These are phyloP conservation scores for Acrossocheilus fasciatus DNA, from an alignment of 2,797 vertebrate genomes.

Conservation along the genomic window DNA sequence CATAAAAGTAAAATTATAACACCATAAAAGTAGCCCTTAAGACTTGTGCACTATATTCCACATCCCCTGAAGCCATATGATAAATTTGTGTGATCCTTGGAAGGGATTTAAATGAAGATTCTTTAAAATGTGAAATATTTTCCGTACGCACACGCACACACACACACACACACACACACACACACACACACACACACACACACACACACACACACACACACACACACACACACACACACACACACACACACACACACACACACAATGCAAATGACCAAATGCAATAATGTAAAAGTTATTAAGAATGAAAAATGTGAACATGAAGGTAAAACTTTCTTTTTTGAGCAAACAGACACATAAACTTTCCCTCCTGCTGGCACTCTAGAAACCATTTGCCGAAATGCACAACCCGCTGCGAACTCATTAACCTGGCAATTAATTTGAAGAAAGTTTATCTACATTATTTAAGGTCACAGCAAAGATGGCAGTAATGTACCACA, in stretches of 20 bases:
- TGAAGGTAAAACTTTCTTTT: neutral
- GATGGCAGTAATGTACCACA: conserved; percentile 42
- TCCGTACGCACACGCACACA: neutral
- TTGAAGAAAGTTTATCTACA: conserved; percentile 38
- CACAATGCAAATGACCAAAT: neutral
- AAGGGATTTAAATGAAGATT: neutral
- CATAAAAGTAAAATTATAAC: neutral
- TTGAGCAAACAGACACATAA: neutral
- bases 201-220: too few species aligned
- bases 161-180: neutral
- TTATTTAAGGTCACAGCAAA: conserved; percentile 42
- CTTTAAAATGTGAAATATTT: neutral
- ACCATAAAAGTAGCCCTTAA: neutral
- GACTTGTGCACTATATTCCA: neutral
- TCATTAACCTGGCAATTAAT: conserved; percentile 46
- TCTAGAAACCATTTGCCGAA: conserved; percentile 6
- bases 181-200: too few species aligned
- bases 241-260: too few species aligned
- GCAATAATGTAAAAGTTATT: neutral
- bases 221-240: too few species aligned
- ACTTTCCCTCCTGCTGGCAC: neutral
- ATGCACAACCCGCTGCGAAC: conserved; percentile 17
- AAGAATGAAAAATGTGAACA: neutral
- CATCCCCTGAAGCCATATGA: neutral
- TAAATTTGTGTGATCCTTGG: neutral